Conservation (phyloP, 2,888 invertebrate species). For the Synanthedon andrenaeformis region DNA sequence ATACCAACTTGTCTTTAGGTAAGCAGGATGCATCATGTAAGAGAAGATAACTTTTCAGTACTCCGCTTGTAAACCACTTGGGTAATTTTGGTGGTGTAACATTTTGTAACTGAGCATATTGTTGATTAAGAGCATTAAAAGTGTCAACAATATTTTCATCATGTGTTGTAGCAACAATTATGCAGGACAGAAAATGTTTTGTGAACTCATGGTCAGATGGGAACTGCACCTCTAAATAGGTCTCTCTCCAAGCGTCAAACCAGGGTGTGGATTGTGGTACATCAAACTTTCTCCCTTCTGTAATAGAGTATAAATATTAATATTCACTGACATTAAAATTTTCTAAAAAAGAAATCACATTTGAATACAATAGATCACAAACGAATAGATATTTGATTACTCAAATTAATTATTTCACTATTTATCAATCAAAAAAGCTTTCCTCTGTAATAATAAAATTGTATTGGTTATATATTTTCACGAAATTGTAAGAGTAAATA, state of each 20-base stretch:
- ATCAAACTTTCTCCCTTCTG: slow-evolving; percentile 72
- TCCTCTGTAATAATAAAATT: no score
- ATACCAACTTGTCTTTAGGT: slow-evolving; percentile 78
- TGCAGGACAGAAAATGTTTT: slow-evolving; percentile 86
- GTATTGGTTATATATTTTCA: no score
- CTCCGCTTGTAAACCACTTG: slow-evolving; percentile 84
- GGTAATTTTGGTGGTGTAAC: slow-evolving; percentile 82
- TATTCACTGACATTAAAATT: no score
- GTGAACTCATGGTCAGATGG: slow-evolving; percentile 97
- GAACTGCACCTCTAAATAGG: slow-evolving; percentile 87
- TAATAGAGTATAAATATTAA: slow-evolving; percentile 9
- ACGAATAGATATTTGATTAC: no score
- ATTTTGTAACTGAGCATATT: slow-evolving; percentile 82
- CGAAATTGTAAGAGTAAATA: no score
- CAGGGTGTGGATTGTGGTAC: slow-evolving; percentile 87
- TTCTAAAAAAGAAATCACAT: no score
- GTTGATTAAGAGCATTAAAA: slow-evolving; percentile 83
- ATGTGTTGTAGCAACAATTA: slow-evolving; percentile 78
- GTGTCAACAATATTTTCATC: slow-evolving; percentile 85
- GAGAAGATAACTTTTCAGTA: slow-evolving; percentile 89
- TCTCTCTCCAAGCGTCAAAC: slow-evolving; percentile 96
- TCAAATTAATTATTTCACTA: no score
- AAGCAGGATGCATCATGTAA: slow-evolving; percentile 85
- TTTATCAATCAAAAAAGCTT: no score
- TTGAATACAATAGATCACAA: no score